Base-by-base conservation (phyloP, 2,113 vertebrate species). In the Cygnus buccinator region DNA sequence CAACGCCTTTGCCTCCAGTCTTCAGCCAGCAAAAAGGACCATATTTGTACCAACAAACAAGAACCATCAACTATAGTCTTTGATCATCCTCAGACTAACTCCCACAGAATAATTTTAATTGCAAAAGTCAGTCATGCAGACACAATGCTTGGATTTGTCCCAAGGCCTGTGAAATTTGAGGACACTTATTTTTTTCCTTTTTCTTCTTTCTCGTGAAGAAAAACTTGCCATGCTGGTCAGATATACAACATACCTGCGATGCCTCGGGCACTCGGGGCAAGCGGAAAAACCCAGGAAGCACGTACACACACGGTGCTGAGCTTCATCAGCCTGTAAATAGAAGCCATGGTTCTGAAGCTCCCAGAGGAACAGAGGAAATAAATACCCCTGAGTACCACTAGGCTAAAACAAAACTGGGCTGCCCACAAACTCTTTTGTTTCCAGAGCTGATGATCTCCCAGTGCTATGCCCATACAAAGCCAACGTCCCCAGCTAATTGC, bases 271-370 rank as follows among this genome's bases (percentile, higher is more conserved):
- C 44, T 12, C 73, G 59, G 54, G 65, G 48, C 57, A 70, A 94
- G 58, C 33, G 62, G 91, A 93, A 94, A 97, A 95, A 46, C 14
- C 23, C 52, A n/a, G 39, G n/a, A 37, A 89, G 33, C 33, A 59
- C 2, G 3, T 55, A 70, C 17, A 25, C 4, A 0, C 10, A 3
- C 91, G 2, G 3, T 44, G 52, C 44, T 0, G 0, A 93, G 57
- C 41, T 84, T 41, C 37, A 26, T 44, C 72, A 78, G 91, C 26
- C 71, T 72, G 67, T 31, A 82, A 92, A 94, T n/a, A 87, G 73
- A 70, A 87, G 67, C 33, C 78, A 85, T 74, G 84, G 21, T 71
- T 79, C 70, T 66, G 41, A 39, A 77, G 48, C 10, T n/a, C 76
- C 25, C 35, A 2, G 59, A 31, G 72, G 70, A 84, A 63, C 12